Conservation (phyloP, 2,797 vertebrate species). For the Danionella dracula region DNA sequence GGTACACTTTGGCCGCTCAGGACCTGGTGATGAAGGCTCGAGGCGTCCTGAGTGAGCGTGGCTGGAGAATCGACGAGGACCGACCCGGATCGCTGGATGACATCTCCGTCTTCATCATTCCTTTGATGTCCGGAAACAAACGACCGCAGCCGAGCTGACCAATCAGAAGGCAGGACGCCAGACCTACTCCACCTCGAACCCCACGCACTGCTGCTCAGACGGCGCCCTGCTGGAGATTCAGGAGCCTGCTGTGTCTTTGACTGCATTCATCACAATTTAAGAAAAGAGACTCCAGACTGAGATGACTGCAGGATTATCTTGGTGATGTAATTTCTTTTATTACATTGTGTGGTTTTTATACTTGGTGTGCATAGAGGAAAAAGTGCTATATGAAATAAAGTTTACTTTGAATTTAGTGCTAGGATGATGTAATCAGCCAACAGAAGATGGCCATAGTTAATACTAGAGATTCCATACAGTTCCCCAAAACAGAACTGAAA, state of each 20-base stretch:
- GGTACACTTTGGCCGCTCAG: constrained; percentile 95
- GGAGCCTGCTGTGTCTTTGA: constrained; percentile 6
- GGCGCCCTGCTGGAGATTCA: constrained; percentile 7
- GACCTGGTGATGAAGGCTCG: constrained; percentile 94
- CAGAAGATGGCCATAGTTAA: no score
- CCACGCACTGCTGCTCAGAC: not conserved
- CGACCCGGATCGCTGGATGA: constrained; percentile 93
- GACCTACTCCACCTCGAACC: not conserved
- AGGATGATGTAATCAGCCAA: no score
- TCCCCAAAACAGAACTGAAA: no score
- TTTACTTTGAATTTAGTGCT: no score
- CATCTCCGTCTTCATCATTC: constrained; percentile 97
- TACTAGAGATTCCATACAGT: no score
- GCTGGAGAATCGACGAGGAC: constrained; percentile 94
- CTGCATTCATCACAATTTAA: constrained; percentile 1
- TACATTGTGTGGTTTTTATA: no score
- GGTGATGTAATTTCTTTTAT: no score
- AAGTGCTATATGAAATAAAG: no score
- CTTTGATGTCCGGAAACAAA: constrained; percentile 83
- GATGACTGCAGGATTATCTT: no score
- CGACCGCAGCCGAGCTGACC: constrained; percentile 62
- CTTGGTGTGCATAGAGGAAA: no score
- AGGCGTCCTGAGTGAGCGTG: constrained; percentile 88
- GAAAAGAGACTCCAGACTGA: no score
- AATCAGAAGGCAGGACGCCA: constrained; percentile 8